phyloP scores from a whole-genome alignment of 2,888 invertebrate species.

The Hyalella azteca region DNA sequence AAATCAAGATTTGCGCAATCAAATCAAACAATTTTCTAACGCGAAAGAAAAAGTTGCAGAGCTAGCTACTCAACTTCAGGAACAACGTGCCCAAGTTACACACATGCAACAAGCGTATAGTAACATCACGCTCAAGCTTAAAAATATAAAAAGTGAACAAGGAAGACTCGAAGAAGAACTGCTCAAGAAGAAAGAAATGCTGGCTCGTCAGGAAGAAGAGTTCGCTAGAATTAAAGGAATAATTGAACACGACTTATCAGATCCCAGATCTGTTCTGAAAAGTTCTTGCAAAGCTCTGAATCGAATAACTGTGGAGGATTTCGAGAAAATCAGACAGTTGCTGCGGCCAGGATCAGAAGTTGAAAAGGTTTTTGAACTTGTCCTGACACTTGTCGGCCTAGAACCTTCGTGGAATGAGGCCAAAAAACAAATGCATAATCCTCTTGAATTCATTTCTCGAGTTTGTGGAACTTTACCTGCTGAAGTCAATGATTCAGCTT shows the following conservation, averaged over 20 bases:
- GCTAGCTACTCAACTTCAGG: constrained; percentile 49
- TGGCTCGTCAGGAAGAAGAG: constrained; percentile 53
- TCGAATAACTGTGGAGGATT: constrained; percentile 51
- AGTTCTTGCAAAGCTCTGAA: constrained; percentile 46
- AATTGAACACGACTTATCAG: constrained; percentile 48
- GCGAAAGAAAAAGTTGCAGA: constrained; percentile 50
- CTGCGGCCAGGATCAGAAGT: constrained; percentile 48
- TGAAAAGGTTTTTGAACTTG: constrained; percentile 49
- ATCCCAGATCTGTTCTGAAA: constrained; percentile 50
- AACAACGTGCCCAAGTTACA: constrained; percentile 54
- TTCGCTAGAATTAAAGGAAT: constrained; percentile 50
- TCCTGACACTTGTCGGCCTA: constrained; percentile 44
- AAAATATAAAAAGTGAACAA: constrained; percentile 54
- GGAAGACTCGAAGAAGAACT: constrained; percentile 55
- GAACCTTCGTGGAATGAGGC: constrained; percentile 57
- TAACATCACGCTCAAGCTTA: constrained; percentile 52
- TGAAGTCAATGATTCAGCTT: constrained; percentile 45
- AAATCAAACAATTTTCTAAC: constrained; percentile 51
- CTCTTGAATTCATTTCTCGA: constrained; percentile 46
- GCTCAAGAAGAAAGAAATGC: constrained; percentile 50
- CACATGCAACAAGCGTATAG: constrained; percentile 55
- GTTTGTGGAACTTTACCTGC: constrained; percentile 49
- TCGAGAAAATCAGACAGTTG: constrained; percentile 45
- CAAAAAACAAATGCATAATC: constrained; percentile 54
- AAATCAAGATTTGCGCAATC: background rate